phyloP scores from a whole-genome alignment of 1,140 invertebrate genomes.

The Anthonomus grandis region DNA sequence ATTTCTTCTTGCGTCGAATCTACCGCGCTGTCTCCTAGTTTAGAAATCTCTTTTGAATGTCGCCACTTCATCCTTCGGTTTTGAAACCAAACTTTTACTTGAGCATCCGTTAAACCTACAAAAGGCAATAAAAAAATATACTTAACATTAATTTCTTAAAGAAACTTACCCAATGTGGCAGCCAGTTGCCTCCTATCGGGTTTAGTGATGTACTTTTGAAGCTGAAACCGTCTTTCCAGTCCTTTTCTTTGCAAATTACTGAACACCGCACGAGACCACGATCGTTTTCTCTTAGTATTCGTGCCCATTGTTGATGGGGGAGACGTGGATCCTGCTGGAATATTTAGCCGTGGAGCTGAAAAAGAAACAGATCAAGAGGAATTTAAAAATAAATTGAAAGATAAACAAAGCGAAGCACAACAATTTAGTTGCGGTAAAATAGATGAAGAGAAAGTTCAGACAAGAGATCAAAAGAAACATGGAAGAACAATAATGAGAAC shows the following conservation, averaged over 20 bases:
- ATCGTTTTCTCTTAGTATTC: conserved; percentile 72
- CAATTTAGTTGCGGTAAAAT: too few relatives aligned
- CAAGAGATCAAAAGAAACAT: too few relatives aligned
- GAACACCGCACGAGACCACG: conserved; percentile 93
- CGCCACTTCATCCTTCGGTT: conserved; percentile 93
- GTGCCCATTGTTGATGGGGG: conserved; percentile 17
- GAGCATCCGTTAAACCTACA: conserved; percentile 67
- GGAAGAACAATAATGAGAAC: too few relatives aligned
- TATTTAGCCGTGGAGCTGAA: conserved; percentile 36
- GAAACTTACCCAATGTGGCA: conserved; percentile 71
- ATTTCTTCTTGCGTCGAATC: conserved; percentile 45
- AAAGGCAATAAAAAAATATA: neutral
- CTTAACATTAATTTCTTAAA: neutral
- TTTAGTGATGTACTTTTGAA: conserved; percentile 96
- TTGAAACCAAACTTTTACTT: conserved; percentile 93
- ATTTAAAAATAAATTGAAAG: neutral
- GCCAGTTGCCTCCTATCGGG: conserved; percentile 87
- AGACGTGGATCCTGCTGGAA: conserved; percentile 28
- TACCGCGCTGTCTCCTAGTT: conserved; percentile 33
- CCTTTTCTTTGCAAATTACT: conserved; percentile 89
- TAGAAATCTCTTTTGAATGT: conserved; percentile 67
- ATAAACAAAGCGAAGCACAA: too few relatives aligned
- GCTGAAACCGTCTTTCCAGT: conserved; percentile 82
- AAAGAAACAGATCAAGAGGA: conserved; percentile 10
- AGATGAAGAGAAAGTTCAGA: too few relatives aligned